Percentiles rank a stretch among this genome's conserved stretches.
These are phyloP conservation scores for Pteruthius melanotis DNA, from an alignment of 2,113 vertebrate species.

Conservation along the genomic window DNA sequence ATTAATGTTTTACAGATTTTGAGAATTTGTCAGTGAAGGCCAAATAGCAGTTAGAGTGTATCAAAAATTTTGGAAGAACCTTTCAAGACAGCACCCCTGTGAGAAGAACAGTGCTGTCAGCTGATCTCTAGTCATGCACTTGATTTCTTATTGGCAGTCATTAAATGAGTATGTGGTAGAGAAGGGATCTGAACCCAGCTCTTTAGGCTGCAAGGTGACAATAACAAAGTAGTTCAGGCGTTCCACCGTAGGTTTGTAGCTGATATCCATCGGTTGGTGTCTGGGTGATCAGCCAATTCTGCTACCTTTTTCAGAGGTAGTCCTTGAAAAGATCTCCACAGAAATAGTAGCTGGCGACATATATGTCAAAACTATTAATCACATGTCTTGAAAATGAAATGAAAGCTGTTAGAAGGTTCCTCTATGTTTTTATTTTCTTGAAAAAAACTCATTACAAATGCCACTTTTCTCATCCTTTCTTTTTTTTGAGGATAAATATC, in stretches of 20 bases:
- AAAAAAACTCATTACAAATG: not conserved
- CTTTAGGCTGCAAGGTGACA: not conserved
- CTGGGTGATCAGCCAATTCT: not conserved
- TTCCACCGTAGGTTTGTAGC: not conserved
- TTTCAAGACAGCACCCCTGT: not conserved
- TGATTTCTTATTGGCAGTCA: not conserved
- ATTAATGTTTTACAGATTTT: not conserved
- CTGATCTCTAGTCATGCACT: not conserved
- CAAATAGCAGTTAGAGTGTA: not conserved
- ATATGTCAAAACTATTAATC: not conserved
- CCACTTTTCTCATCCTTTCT: not conserved
- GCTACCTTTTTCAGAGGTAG: not conserved
- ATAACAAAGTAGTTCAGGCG: not conserved
- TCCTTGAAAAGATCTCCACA: not conserved
- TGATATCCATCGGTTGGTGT: not conserved
- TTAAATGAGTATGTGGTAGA: not conserved
- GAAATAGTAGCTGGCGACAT: not conserved
- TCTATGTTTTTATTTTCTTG: not conserved
- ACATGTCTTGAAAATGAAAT: not conserved
- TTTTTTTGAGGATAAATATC: not conserved
- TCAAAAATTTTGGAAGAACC: not conserved
- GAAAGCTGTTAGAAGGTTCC: not conserved
- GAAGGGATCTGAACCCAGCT: not conserved
- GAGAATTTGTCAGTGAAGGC: not conserved
- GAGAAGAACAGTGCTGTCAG: not conserved